phyloP scores from a whole-genome alignment of 1,140 invertebrate species.

The Hyles euphorbiae region DNA sequence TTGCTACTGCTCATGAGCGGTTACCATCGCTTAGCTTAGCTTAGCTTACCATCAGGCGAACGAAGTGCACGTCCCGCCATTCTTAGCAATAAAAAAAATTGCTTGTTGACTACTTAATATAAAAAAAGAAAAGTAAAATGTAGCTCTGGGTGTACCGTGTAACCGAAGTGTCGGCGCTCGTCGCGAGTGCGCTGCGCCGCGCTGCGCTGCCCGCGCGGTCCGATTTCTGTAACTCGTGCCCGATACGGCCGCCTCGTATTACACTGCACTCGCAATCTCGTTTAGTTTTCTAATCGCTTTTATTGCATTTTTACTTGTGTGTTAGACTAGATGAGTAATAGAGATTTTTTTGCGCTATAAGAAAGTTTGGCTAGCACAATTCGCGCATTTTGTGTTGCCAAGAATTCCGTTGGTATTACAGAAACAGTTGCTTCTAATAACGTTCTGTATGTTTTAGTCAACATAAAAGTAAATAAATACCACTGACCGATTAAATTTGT shows the following conservation, averaged over 20 bases:
- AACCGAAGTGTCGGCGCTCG: conserved; percentile 7
- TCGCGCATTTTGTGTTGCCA: background rate
- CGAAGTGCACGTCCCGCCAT: too few species aligned
- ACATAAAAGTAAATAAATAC: too few species aligned
- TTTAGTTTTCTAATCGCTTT: conserved; percentile 36
- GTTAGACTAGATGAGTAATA: background rate
- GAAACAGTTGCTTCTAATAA: too few species aligned
- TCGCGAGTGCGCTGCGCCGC: conserved; percentile 12
- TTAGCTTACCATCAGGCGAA: too few species aligned
- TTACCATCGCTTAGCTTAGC: too few species aligned
- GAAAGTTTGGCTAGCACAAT: background rate
- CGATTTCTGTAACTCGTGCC: conserved; percentile 27
- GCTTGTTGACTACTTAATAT: background rate
- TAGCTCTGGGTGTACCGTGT: conserved; percentile 8
- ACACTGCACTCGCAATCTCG: conserved; percentile 19
- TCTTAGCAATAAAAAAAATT: too few species aligned
- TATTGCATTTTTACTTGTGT: conserved; percentile 16
- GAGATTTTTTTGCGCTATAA: background rate
- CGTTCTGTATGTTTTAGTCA: too few species aligned
- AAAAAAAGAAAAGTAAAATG: conserved; percentile 23
- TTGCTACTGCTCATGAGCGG: too few species aligned
- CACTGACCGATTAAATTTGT: too few species aligned
- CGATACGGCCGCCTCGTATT: conserved; percentile 23
- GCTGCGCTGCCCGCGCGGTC: conserved; percentile 7
- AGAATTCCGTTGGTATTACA: too few species aligned